phyloP scores from a whole-genome alignment of 1,140 invertebrate species.

The Zaprionus vittiger region DNA sequence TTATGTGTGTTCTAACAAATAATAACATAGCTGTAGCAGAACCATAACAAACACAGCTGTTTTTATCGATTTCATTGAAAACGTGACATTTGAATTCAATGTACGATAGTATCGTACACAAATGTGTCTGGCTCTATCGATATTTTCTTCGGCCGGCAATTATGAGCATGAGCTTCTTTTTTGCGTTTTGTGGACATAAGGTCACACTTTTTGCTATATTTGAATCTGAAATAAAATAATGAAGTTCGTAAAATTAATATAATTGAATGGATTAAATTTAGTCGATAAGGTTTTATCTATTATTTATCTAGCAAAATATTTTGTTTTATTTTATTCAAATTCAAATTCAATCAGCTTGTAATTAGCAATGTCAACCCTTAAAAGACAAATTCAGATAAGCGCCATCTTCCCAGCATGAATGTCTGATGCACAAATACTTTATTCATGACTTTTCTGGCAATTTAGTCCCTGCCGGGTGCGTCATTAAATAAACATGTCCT shows the following conservation, averaged over 20 bases:
- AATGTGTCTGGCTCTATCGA: not conserved
- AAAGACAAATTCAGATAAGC: not conserved
- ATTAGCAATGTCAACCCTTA: conserved; percentile 1
- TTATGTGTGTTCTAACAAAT: not conserved
- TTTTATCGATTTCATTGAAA: conserved; percentile 1
- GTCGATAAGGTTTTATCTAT: not conserved
- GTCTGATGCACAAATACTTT: conserved; percentile 13
- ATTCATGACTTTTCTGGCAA: conserved; percentile 22
- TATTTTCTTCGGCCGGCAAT: not conserved
- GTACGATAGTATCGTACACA: not conserved
- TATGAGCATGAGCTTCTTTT: too few species aligned
- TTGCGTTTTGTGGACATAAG: not conserved
- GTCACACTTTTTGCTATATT: conserved; percentile 6
- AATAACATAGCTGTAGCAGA: not conserved
- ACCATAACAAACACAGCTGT: conserved; percentile 16
- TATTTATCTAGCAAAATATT: too few species aligned
- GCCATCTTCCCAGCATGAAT: conserved; percentile 8
- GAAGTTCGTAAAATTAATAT: not conserved
- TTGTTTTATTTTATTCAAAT: not conserved
- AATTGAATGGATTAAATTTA: not conserved
- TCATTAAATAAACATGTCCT: conserved; percentile 49
- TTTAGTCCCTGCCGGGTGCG: conserved; percentile 2
- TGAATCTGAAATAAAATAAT: not conserved
- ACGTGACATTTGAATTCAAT: not conserved
- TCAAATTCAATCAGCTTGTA: not conserved